Conservation (phyloP, 2,888 invertebrate species). For the Philonicus albiceps region DNA sequence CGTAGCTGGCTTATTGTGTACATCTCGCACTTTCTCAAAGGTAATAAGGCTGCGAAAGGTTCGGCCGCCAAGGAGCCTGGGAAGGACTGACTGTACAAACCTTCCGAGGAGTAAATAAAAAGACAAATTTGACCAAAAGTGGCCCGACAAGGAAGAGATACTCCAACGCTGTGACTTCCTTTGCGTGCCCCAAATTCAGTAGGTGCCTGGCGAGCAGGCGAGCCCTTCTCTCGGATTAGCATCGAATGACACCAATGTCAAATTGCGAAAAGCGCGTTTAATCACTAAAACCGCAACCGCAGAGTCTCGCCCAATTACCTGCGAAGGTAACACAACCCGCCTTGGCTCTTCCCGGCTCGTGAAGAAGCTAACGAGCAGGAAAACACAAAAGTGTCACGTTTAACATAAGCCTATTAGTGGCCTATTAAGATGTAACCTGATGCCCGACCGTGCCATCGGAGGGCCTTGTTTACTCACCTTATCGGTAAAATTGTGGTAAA, state of each 20-base stretch:
- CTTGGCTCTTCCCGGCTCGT: background rate
- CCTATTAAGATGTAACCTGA: slow-evolving; percentile 47
- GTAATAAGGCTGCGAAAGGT: background rate
- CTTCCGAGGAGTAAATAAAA: background rate
- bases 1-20: slow-evolving; percentile 12
- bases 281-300: slow-evolving; percentile 39
- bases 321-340: slow-evolving; percentile 11
- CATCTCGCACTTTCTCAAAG: slow-evolving; percentile 4
- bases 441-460: slow-evolving; percentile 9
- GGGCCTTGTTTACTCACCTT: slow-evolving; percentile 27
- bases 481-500: slow-evolving; percentile 24
- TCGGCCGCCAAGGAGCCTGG: background rate
- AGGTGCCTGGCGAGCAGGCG: background rate
- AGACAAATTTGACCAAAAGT: background rate
- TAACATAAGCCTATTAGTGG: slow-evolving; percentile 61
- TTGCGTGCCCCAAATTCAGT: background rate
- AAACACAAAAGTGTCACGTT: slow-evolving; percentile 59
- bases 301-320: slow-evolving; percentile 35
- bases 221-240: slow-evolving; percentile 21
- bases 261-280: slow-evolving; percentile 36
- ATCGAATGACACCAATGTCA: slow-evolving; percentile 21
- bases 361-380: slow-evolving; percentile 35
- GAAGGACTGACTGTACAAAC: background rate
- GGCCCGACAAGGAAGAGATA: background rate
- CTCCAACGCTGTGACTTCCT: background rate